Evolutionary conservation across 2,888 invertebrate genomes (phyloP).

Genomic region (Epinotia bilunana): DNA sequence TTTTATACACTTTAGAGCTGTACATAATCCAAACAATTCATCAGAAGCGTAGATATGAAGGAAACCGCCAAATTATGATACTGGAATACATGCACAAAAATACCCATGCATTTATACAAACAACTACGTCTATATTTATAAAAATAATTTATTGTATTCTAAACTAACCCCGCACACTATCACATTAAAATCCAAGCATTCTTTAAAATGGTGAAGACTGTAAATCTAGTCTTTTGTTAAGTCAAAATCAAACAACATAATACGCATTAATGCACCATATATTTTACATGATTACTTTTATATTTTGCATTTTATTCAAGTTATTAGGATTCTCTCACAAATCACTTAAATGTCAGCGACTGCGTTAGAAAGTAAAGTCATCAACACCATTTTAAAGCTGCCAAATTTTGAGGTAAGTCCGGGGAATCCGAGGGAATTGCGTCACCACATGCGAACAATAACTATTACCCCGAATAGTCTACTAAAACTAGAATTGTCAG

Average conservation of each 20-base stretch:
- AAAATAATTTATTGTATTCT: constrained; percentile 67
- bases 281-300: neutral
- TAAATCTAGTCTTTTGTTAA: neutral
- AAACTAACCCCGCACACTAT: constrained; percentile 53
- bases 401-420: constrained; percentile 43
- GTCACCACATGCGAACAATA: constrained; percentile 27
- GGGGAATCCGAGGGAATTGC: constrained; percentile 17
- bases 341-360: constrained; percentile 39
- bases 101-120: constrained; percentile 67
- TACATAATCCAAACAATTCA: constrained; percentile 30
- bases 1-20: constrained; percentile 3
- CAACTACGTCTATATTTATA: constrained; percentile 55
- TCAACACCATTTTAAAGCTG: constrained; percentile 41
- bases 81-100: constrained; percentile 61
- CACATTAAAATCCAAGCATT: constrained; percentile 39
- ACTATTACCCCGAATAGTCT: neutral
- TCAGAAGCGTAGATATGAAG: constrained; percentile 1
- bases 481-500: neutral
- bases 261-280: neutral
- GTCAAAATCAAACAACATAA: neutral
- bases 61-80: constrained; percentile 34
- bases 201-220: constrained; percentile 37
- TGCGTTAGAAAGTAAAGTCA: constrained; percentile 26
- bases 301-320: neutral
- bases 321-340: constrained; percentile 28